Percentiles rank a stretch among this genome's conserved stretches.
Evolutionary conservation across 2,888 invertebrate genomes (phyloP).

Genomic region (Eutolmus rufibarbis): DNA sequence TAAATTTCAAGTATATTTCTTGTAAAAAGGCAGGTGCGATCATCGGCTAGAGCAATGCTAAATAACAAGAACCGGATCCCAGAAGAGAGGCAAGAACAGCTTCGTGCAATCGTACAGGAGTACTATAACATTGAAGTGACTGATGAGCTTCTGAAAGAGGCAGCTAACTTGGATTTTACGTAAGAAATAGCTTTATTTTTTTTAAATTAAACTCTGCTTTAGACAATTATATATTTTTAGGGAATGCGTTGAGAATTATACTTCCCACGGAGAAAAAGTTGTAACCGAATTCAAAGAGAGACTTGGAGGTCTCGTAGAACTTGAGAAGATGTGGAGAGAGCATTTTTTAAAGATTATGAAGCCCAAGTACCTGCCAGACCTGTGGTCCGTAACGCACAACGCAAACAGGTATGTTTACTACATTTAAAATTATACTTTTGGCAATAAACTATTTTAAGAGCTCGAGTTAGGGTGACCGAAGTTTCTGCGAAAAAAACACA

Average conservation of each 20-base stretch:
- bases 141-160: slow-evolving; percentile 65
- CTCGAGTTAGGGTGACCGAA: neutral
- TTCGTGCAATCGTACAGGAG: slow-evolving; percentile 65
- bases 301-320: slow-evolving; percentile 68
- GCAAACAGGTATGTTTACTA: slow-evolving; percentile 66
- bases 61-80: slow-evolving; percentile 65
- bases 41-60: slow-evolving; percentile 69
- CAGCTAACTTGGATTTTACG: slow-evolving; percentile 64
- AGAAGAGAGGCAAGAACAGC: slow-evolving; percentile 61
- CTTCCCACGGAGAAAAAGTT: slow-evolving; percentile 68
- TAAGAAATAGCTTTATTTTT: slow-evolving; percentile 56
- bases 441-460: neutral
- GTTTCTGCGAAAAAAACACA: neutral
- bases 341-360: slow-evolving; percentile 78
- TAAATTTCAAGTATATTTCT: neutral
- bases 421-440: neutral
- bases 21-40: slow-evolving; percentile 64
- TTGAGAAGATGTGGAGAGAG: slow-evolving; percentile 78
- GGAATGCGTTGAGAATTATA: slow-evolving; percentile 63
- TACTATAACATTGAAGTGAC: slow-evolving; percentile 65
- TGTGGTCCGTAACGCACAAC: slow-evolving; percentile 80
- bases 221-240: slow-evolving; percentile 54
- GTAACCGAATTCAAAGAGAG: slow-evolving; percentile 67
- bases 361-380: slow-evolving; percentile 73
- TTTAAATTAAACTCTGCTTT: neutral